Evolutionary conservation across 2,113 vertebrate species (phyloP).

Genomic region (Brienomyrus longianalis): DNA sequence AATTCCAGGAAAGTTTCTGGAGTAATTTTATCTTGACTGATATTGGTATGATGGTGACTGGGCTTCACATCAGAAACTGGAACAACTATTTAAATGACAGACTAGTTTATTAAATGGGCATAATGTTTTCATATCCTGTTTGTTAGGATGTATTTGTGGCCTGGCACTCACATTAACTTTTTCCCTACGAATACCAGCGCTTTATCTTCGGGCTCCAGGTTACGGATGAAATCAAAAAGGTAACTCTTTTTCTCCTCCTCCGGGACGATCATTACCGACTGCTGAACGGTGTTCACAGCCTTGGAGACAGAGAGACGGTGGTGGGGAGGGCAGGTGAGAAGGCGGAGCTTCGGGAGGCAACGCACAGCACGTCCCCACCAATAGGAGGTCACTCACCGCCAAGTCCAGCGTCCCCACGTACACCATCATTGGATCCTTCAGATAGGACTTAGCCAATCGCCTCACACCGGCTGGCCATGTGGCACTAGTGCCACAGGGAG

Average conservation of each 20-base stretch:
- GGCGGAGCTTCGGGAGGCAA: too few relatives aligned
- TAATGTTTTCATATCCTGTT: not conserved
- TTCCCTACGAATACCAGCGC: slow-evolving; percentile 88
- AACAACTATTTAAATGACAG: not conserved
- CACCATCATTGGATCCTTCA: slow-evolving; percentile 90
- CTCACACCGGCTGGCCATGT: slow-evolving; percentile 89
- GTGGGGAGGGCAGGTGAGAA: not conserved
- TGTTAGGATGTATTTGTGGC: not conserved
- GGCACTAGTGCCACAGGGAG: slow-evolving; percentile 62
- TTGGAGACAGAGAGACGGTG: slow-evolving; percentile 40
- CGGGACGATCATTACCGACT: slow-evolving; percentile 69
- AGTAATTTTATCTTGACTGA: too few relatives aligned
- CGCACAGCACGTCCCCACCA: not conserved
- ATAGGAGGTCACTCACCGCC: slow-evolving; percentile 65
- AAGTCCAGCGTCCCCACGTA: slow-evolving; percentile 92
- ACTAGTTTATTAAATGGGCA: not conserved
- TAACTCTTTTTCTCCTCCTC: slow-evolving; percentile 85
- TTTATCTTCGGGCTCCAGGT: slow-evolving; percentile 79
- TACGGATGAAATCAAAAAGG: slow-evolving; percentile 70
- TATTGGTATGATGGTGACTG: too few relatives aligned
- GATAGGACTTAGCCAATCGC: slow-evolving; percentile 78
- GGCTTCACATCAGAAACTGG: not conserved
- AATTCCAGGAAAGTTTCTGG: not conserved
- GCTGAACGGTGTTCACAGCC: slow-evolving; percentile 84
- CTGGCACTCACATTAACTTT: slow-evolving; percentile 71